Evolutionary conservation across 2,113 vertebrate genomes (phyloP).

Genomic region (Chloebia gouldiae): DNA sequence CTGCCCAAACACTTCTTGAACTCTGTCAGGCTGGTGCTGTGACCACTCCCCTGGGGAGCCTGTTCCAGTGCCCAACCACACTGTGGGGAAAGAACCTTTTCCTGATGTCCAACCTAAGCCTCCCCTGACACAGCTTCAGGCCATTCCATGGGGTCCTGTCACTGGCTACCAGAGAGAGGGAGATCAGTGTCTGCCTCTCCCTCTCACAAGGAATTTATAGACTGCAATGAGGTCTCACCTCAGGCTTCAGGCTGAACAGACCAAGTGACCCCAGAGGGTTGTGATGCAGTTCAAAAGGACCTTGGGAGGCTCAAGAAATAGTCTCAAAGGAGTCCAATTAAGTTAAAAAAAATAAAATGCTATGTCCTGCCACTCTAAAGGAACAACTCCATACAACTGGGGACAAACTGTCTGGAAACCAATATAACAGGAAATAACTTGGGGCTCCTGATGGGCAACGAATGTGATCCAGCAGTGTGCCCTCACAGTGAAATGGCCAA

Average conservation of each 20-base stretch:
- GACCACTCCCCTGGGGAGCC: not conserved
- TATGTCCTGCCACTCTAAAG: not conserved
- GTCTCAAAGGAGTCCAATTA: not conserved
- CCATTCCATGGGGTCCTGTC: not conserved
- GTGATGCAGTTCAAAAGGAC: not conserved
- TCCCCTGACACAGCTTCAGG: not conserved
- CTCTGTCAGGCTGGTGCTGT: not conserved
- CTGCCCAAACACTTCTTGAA: not conserved
- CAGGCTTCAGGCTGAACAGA: not conserved
- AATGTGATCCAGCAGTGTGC: not conserved
- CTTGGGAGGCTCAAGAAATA: not conserved
- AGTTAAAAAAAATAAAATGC: not conserved
- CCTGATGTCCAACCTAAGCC: not conserved
- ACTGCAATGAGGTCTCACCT: not conserved
- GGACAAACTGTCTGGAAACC: not conserved
- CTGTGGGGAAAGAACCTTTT: not conserved
- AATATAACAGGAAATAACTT: not conserved
- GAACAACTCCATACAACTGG: not conserved
- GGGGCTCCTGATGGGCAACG: not conserved
- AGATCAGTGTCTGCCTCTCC: not conserved
- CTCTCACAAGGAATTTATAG: not conserved
- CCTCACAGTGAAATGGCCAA: not conserved
- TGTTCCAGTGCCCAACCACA: fast-evolving
- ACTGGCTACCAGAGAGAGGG: not conserved
- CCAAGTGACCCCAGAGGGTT: not conserved